A percentile compares a stretch with the other conserved stretches of the same genome.
Conservation (phyloP, 2,113 vertebrate genomes). For the Rostratula benghalensis region DNA sequence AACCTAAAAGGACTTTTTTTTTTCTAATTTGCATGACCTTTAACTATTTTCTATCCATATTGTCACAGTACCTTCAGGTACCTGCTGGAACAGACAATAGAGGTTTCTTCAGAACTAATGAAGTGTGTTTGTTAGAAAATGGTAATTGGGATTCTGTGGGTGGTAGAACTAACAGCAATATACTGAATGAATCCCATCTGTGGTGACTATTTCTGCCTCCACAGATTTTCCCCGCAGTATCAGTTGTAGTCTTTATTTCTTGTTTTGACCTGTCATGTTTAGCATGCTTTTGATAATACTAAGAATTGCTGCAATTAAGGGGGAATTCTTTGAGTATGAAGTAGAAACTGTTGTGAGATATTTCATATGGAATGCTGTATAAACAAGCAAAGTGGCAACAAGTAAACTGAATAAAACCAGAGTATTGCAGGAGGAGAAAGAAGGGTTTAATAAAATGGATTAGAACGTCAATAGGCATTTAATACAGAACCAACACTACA, state of each 20-base stretch:
- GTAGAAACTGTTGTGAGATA: background rate
- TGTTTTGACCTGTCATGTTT: slow-evolving; percentile 59
- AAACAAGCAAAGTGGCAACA: slow-evolving; percentile 27
- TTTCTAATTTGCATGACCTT: background rate
- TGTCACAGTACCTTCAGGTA: background rate
- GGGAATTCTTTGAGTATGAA: slow-evolving; percentile 24
- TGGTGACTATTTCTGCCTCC: slow-evolving; percentile 45
- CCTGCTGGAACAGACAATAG: background rate
- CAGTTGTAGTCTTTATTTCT: slow-evolving; percentile 47
- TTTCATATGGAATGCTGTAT: slow-evolving; percentile 34
- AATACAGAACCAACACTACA: background rate
- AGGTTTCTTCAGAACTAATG: slow-evolving; percentile 4
- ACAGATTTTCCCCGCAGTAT: slow-evolving; percentile 34
- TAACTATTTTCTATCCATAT: background rate
- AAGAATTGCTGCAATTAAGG: slow-evolving; percentile 20
- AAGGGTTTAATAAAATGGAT: background rate
- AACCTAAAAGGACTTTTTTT: background rate
- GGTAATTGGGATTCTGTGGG: slow-evolving; percentile 19
- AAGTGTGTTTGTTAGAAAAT: slow-evolving; percentile 14
- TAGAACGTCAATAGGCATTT: background rate
- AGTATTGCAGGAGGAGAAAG: background rate
- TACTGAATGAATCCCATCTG: slow-evolving; percentile 38
- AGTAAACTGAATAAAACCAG: background rate
- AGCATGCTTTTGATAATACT: slow-evolving; percentile 35
- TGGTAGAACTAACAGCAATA: slow-evolving; percentile 24